Conservation (phyloP, 2,888 invertebrate genomes). For the Liodrosophila aerea region DNA sequence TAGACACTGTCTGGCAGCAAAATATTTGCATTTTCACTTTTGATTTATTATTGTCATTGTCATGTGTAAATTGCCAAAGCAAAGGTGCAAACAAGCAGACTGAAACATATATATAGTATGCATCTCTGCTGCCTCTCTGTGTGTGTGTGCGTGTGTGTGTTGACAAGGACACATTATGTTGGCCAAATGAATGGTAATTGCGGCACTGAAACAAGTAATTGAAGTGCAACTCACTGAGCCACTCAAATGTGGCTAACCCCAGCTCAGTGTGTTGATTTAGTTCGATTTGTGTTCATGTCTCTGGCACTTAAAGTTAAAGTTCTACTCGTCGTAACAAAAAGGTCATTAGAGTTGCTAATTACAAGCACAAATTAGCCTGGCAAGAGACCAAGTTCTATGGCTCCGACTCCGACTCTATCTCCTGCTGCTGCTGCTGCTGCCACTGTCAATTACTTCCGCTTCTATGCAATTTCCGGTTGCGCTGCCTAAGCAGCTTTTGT, state of each 20-base stretch:
- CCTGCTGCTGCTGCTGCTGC: conserved; percentile 21
- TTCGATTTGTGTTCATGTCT: conserved; percentile 37
- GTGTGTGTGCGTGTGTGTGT: conserved; percentile 16
- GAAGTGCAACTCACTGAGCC: conserved; percentile 61
- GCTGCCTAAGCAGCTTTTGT: conserved; percentile 71
- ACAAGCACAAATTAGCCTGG: conserved; percentile 60
- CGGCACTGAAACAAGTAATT: conserved; percentile 76
- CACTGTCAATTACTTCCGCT: conserved; percentile 71
- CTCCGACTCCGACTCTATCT: background rate
- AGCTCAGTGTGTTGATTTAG: conserved; percentile 15
- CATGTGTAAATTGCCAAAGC: conserved; percentile 75
- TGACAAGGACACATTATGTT: conserved; percentile 75
- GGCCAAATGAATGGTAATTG: conserved; percentile 75
- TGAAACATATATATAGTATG: conserved; percentile 7
- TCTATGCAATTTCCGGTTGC: conserved; percentile 72
- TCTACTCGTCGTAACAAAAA: conserved; percentile 33
- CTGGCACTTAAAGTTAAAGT: conserved; percentile 33
- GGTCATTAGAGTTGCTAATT: conserved; percentile 69
- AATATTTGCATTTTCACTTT: conserved; percentile 78
- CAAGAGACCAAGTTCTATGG: conserved; percentile 17
- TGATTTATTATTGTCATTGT: conserved; percentile 78
- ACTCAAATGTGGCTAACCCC: conserved; percentile 37
- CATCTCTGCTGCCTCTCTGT: conserved; percentile 10
- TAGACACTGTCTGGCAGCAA: conserved; percentile 42
- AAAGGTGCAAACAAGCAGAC: conserved; percentile 71